Evolutionary conservation across 1,140 invertebrate species (phyloP).

Genomic region (Bicyclus anynana): DNA sequence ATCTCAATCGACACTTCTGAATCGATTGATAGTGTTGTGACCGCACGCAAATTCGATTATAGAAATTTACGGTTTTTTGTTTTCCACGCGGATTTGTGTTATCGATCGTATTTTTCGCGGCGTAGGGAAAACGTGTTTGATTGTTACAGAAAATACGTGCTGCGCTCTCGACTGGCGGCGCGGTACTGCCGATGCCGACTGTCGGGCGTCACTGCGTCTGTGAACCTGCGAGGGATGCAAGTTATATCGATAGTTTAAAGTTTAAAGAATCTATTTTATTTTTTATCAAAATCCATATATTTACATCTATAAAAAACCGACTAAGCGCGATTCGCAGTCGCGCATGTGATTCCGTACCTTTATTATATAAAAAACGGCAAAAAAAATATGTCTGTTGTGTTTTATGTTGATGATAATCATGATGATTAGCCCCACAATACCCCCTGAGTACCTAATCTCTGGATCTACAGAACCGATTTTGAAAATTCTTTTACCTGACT

Average conservation of each 20-base stretch:
- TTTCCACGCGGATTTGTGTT: slow-evolving; percentile 46
- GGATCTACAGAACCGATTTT: too few species aligned
- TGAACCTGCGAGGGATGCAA: slow-evolving; percentile 33
- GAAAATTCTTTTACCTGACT: too few species aligned
- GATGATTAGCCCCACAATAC: too few species aligned
- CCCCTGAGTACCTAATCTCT: too few species aligned
- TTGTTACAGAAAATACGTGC: slow-evolving; percentile 19
- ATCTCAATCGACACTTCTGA: slow-evolving; percentile 31
- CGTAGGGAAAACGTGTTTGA: slow-evolving; percentile 7
- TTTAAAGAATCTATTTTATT: background rate
- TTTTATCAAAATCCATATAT: background rate
- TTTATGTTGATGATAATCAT: too few species aligned
- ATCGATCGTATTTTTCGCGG: slow-evolving; percentile 42
- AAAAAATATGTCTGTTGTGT: too few species aligned
- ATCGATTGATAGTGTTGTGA: slow-evolving; percentile 7
- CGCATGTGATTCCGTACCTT: too few species aligned
- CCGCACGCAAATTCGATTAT: slow-evolving; percentile 14
- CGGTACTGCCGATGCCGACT: slow-evolving; percentile 49
- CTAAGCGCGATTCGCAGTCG: too few species aligned
- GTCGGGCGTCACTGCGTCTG: slow-evolving; percentile 62
- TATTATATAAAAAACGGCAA: too few species aligned
- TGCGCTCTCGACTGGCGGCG: slow-evolving; percentile 32
- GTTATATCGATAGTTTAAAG: background rate
- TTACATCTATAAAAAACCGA: too few species aligned
- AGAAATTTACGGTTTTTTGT: slow-evolving; percentile 23